Conservation (phyloP, 92 coral and sea anemone genomes). For the Muricea muricata region DNA sequence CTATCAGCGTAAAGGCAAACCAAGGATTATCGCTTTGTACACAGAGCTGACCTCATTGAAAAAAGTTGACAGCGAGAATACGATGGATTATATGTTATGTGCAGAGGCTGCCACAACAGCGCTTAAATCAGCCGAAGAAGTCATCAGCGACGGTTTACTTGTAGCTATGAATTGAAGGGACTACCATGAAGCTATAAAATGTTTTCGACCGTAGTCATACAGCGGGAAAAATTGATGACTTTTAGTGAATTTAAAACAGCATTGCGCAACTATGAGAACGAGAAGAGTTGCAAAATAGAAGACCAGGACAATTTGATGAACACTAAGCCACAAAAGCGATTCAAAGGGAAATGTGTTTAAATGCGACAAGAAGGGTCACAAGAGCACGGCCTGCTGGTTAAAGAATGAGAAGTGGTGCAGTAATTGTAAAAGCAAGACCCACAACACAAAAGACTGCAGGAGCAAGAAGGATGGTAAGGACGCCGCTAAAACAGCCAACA, state of each 20-base stretch:
- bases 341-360: neutral
- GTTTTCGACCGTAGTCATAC: constrained; percentile 34
- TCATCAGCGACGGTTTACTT: constrained; percentile 12
- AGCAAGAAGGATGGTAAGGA: neutral
- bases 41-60: too few species aligned
- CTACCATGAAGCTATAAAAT: constrained; percentile 17
- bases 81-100: constrained; percentile 1
- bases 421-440: too few species aligned
- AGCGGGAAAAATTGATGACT: constrained; percentile 34
- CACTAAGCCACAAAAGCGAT: neutral
- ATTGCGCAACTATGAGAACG: constrained; percentile 8
- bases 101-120: too few species aligned
- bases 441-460: too few species aligned
- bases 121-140: neutral
- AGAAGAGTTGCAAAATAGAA: neutral
- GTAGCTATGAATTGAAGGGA: constrained; percentile 26
- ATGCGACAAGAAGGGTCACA: constrained; percentile 30
- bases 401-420: too few species aligned
- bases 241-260: too few species aligned
- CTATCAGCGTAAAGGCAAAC: neutral
- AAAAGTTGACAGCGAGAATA: constrained; percentile 4
- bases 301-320: neutral
- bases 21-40: too few species aligned
- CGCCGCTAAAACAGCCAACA: neutral
- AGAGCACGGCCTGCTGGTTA: neutral